Conservation (phyloP, 2,797 vertebrate species). For the Pempheris klunzingeri region DNA sequence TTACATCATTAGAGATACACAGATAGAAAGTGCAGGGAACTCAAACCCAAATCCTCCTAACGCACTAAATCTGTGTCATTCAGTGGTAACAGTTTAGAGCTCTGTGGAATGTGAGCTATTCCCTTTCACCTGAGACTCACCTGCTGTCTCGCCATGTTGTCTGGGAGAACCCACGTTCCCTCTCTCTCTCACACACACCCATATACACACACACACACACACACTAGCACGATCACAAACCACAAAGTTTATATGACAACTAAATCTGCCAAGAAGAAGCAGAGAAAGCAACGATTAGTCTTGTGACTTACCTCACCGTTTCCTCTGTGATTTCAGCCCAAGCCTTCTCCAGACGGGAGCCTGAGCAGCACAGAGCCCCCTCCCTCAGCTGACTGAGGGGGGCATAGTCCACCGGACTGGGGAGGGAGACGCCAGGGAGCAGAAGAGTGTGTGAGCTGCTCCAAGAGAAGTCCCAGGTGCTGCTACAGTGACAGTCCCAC, state of each 20-base stretch:
- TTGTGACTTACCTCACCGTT: slow-evolving; percentile 58
- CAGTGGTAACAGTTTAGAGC: slow-evolving; percentile 9
- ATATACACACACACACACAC: slow-evolving; percentile 18
- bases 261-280: neutral
- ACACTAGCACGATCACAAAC: neutral
- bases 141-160: slow-evolving; percentile 46
- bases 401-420: slow-evolving; percentile 78
- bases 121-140: slow-evolving; percentile 64
- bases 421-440: slow-evolving; percentile 9
- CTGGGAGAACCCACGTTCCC: slow-evolving; percentile 24
- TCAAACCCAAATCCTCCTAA: neutral
- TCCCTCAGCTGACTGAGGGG: slow-evolving; percentile 74
- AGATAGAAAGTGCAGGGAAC: neutral
- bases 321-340: slow-evolving; percentile 49
- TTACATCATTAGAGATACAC: slow-evolving; percentile 20
- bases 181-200: slow-evolving; percentile 12
- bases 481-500: slow-evolving; percentile 30
- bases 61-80: neutral
- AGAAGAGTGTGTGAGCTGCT: slow-evolving; percentile 10
- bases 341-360: slow-evolving; percentile 64
- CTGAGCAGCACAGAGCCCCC: slow-evolving; percentile 64
- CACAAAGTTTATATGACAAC: neutral
- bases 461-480: slow-evolving; percentile 22
- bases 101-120: slow-evolving; percentile 66
- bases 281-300: neutral